Evolutionary conservation across 2,797 vertebrate genomes (phyloP), one percentile per base, ranked within the genome.

Genomic region (Lacerta bilineata): DNA sequence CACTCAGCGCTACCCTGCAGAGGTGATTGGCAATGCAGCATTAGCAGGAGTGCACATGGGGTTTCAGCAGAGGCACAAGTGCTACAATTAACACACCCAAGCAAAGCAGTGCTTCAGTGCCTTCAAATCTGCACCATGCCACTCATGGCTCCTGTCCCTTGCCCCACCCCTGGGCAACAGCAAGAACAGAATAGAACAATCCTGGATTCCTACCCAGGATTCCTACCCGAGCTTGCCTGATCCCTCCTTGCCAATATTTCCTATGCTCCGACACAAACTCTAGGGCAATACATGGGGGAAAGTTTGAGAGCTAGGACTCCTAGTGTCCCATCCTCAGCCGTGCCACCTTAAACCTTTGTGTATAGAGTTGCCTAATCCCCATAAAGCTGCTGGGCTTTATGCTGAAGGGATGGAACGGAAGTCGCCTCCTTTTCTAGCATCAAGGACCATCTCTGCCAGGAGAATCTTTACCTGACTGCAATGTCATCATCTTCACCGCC

Each of bases 1-100:
- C 97, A 1, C 95, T 97, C 80, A 98, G 95, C 36, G 97, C 96
- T 90, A 98, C 98, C 88, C 98, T 98, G 94, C 85, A 68, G 33
- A 50, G 23, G 33, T 23, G 5, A 72, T 1, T 27, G 72, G 25
- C 3, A 20, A 9, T 1, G 36, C 39, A 39, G 27, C 25, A 69
- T 81, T 61, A 76, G 64, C 27, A 41, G 64, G 66, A 10, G 17
- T 59, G 15, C 1, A 10, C 3, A 83, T 69, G 43, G 23, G 8
- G 8, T 33, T 2, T 4, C 66, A 75, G 10, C n/a, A 74, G 5
- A 8, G 7, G 43, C n/a, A 79, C 8, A 27, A 18, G 41, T 39
- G 8, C 23, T 33, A 76, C 41, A 23, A 27, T 8, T n/a, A 69
- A 69, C 9, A 41, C 11, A 10, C 8, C 18, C 7, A 8, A 10